Base-by-base conservation (phyloP, 2,113 vertebrate genomes). In the Oxyura jamaicensis region DNA sequence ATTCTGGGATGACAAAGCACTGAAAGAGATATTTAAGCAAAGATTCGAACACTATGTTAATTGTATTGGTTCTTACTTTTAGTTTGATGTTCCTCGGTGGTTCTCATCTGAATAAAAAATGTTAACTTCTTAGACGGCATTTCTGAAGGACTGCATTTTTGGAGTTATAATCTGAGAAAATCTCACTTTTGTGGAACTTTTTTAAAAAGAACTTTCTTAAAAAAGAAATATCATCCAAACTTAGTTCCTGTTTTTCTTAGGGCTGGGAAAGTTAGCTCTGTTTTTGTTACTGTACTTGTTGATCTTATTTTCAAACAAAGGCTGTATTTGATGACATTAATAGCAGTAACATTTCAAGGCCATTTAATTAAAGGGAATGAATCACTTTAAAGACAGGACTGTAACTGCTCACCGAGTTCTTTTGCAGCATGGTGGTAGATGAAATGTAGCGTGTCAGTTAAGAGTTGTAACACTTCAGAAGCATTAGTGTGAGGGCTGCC, bases 331-430 rank as follows among this genome's bases (percentile, higher is more conserved):
- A 88, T 94, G 91, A 80, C 87, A 85, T 77, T 89, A 5, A 2
- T 80, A 86, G 91, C 72, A 77, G 67, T 83, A 93, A 63, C 85
- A 86, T 85, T 97, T 94, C 87, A 91, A 85, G 72, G 67, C 17
- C 90, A 83, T 95, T 91, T 97, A 96, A 95, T 95, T 95, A 95
- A 94, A 94, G n/a, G 22, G 75, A 90, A 67, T 94, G 71, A 95
- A 88, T 95, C 82, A 85, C 52, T 62, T 42, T 84, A 46, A 83
- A 87, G 84, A 66, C 58, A 62, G 29, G 19, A 50, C 36, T 58
- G 58, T 79, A 86, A 69, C 74, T 83, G 67, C 94, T 95, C 71
- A 36, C 50, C 62, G 66, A 89, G 58, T 63, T 90, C 26, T 87
- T 65, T 73, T 91, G 55, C 71, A 83, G 53, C 44, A 19, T 58